Evolutionary conservation across 2,113 vertebrate genomes (phyloP), one percentile per base, ranked within the genome.

Genomic region (Hydrolagus affinis): DNA sequence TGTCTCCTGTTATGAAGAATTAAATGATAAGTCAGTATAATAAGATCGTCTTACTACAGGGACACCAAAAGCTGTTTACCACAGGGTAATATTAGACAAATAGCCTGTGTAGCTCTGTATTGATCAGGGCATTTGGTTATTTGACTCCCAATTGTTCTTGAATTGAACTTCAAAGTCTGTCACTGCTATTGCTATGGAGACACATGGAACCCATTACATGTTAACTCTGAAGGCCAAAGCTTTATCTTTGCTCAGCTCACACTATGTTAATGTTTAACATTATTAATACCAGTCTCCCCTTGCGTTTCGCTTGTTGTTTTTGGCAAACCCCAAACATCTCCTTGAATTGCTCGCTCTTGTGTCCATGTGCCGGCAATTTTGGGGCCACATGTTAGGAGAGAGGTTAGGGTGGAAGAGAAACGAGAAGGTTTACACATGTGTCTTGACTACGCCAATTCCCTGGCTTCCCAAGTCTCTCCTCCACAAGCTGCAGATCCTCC

Each of bases 221-320:
- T 83, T 66, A 83, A 83, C 78, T 32, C 60, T 66, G 78, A 83
- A 83, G 78, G 78, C 23, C 77, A 80, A 44, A 44, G n/a, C 23
- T 9, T 8, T 19, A 21, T 64, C 25, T 23, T 14, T 11, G 25
- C 21, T 28, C 25, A 11, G 60, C 14, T 83, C 62, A 19, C 7
- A 32, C 8, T 11, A 6, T 23, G 12, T 30, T 83, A 83, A 83
- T 83, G 25, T 66, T 66, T 83, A 66, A 83, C 78, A 11, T n/a
- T 10, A 28, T 9, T 32, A 66, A 83, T 75, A 60, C 17, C 59
- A n/a, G 44, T 44, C 44, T 68, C 25, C 30, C 17, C 19, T 25
- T 7, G 15, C 4, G 60, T 62, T 14, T 14, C 19, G 17, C 59
- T 15, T 2, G 23, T 6, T 64, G 59, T 9, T 8, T 1, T 28